These are phyloP conservation scores for Mesorhabditis sp. DNA, from an alignment of 2,888 invertebrate species.

Conservation along the genomic window DNA sequence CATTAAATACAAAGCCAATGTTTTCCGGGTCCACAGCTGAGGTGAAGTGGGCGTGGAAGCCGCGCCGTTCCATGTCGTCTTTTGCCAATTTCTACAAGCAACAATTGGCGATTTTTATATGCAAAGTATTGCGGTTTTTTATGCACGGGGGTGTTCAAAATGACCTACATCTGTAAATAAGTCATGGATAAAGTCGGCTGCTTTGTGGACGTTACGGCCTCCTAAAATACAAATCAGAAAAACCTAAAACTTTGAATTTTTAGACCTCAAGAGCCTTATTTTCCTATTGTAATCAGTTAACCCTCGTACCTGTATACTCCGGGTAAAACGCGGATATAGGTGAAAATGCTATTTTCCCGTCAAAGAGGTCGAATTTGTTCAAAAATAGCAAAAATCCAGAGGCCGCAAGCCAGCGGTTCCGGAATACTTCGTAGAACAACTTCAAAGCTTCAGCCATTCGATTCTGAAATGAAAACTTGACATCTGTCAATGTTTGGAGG, in stretches of 20 bases:
- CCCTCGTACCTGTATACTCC: neutral
- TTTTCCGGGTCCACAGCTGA: neutral
- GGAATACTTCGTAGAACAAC: neutral
- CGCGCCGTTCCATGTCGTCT: constrained; percentile 3
- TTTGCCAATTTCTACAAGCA: neutral
- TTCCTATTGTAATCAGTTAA: too few relatives aligned
- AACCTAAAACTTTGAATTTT: too few relatives aligned
- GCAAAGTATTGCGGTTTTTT: neutral
- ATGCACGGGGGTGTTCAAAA: neutral
- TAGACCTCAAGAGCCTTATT: too few relatives aligned
- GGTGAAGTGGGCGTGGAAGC: constrained; percentile 6
- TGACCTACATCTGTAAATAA: neutral
- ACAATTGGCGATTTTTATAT: neutral
- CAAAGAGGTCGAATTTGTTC: constrained; percentile 6
- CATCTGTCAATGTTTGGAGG: too few relatives aligned
- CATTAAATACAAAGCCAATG: neutral
- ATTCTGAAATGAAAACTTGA: neutral
- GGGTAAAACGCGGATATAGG: neutral
- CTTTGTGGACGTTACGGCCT: constrained; percentile 3
- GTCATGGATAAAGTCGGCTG: constrained; percentile 4
- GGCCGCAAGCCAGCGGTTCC: neutral
- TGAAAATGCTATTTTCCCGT: neutral
- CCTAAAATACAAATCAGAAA: neutral
- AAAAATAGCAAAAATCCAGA: constrained; percentile 4
- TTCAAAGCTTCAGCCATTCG: neutral